These are phyloP conservation scores for Agapornis canus DNA, from an alignment of 2,797 vertebrate genomes.

Conservation along the genomic window DNA sequence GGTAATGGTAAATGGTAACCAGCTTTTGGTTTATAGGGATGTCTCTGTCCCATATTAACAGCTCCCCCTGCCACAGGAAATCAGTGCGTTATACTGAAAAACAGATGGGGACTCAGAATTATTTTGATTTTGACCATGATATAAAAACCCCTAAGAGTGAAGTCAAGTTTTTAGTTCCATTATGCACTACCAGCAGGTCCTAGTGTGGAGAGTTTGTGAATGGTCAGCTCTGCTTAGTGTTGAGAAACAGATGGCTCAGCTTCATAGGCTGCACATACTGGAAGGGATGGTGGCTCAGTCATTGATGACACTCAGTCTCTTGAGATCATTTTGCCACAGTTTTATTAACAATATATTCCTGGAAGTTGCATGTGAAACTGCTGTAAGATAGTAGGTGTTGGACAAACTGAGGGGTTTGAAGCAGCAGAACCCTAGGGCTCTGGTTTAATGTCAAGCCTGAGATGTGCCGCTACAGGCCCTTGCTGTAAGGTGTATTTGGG, in stretches of 20 bases:
- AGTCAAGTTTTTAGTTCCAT: not conserved
- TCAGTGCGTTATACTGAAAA: not conserved
- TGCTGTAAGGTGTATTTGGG: not conserved
- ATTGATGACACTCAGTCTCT: fast-evolving
- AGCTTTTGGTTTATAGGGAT: not conserved
- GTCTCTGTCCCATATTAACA: not conserved
- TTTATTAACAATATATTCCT: not conserved
- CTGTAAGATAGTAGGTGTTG: not conserved
- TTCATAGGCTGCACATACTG: not conserved
- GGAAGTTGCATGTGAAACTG: not conserved
- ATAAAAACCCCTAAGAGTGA: not conserved
- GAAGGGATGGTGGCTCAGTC: not conserved
- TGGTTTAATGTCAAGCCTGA: not conserved
- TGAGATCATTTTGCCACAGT: not conserved
- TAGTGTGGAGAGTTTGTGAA: not conserved
- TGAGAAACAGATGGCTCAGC: not conserved
- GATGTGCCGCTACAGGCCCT: not conserved
- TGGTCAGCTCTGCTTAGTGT: not conserved
- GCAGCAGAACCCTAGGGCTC: not conserved
- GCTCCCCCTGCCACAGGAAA: not conserved
- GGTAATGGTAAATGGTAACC: not conserved
- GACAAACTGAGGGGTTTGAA: not conserved
- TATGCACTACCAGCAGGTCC: not conserved
- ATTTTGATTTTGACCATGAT: not conserved
- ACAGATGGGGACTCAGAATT: not conserved